Evolutionary conservation across 2,797 vertebrate genomes (phyloP).

Genomic region (Periparus ater): DNA sequence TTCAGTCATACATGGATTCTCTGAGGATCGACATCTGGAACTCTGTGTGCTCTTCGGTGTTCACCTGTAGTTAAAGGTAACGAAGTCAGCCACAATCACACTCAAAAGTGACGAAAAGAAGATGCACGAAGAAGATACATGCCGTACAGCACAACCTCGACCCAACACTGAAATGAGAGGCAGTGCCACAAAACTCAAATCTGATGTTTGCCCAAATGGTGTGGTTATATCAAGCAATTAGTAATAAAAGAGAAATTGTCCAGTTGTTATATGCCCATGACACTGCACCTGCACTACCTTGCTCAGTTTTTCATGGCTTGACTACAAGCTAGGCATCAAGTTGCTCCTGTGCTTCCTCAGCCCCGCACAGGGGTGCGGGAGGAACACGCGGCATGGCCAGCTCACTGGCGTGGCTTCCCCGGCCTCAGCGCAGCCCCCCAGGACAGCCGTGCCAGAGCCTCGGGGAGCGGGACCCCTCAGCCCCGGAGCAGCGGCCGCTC

Average conservation of each 20-base stretch:
- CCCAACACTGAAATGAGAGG: accelerated
- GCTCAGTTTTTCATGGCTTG: accelerated
- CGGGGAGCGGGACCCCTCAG: background rate
- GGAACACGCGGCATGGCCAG: accelerated
- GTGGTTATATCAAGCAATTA: too few relatives aligned
- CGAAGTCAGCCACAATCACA: background rate
- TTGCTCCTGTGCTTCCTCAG: background rate
- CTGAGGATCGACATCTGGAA: background rate
- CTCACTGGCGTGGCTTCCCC: accelerated
- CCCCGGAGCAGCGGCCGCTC: background rate
- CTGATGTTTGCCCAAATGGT: accelerated
- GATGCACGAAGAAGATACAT: accelerated
- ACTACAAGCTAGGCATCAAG: background rate
- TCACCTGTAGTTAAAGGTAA: background rate
- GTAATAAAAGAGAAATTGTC: accelerated
- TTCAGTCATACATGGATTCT: background rate
- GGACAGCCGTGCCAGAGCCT: background rate
- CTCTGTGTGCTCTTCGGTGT: background rate
- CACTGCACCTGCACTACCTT: accelerated
- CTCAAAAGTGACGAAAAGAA: accelerated
- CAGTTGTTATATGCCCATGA: accelerated
- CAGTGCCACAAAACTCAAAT: background rate
- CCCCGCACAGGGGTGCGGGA: accelerated
- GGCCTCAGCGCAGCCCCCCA: background rate
- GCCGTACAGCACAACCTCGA: background rate